Evolutionary conservation across 2,888 invertebrate genomes (phyloP).

Genomic region (Erebia aethiops): DNA sequence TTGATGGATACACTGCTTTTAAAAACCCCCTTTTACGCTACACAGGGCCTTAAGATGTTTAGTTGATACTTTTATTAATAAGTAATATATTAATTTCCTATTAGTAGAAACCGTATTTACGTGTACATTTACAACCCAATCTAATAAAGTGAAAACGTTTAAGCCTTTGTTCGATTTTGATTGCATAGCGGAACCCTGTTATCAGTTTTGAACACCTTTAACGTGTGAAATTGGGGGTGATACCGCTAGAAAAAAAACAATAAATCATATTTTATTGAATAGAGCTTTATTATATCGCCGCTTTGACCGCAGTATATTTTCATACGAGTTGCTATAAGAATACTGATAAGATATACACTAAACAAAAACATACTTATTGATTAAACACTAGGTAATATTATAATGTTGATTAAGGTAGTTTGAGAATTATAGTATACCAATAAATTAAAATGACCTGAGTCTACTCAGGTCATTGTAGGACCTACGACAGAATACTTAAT

Average conservation of each 20-base stretch:
- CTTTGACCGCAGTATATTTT: not conserved
- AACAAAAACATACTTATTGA: not conserved
- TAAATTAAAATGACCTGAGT: too few species aligned
- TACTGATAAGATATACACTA: not conserved
- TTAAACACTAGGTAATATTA: too few species aligned
- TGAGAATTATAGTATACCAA: too few species aligned
- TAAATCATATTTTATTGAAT: conserved; percentile 38
- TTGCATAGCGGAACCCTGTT: conserved; percentile 22
- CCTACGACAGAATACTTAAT: too few species aligned
- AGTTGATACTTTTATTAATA: not conserved
- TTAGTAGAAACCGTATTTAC: not conserved
- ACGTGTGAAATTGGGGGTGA: conserved; percentile 76
- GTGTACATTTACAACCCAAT: not conserved
- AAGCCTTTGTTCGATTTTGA: conserved; percentile 7
- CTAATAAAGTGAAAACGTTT: not conserved
- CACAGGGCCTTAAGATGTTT: too few species aligned
- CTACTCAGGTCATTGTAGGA: too few species aligned
- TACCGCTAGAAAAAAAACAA: conserved; percentile 59
- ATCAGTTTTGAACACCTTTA: conserved; percentile 51
- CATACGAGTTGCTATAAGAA: not conserved
- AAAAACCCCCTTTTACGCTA: too few species aligned
- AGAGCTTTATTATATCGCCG: not conserved
- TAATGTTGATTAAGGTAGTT: too few species aligned
- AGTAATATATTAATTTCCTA: too few species aligned
- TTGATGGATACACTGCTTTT: too few species aligned